Base-by-base conservation (phyloP, 2,113 vertebrate species). In the Australoheros scitulus region DNA sequence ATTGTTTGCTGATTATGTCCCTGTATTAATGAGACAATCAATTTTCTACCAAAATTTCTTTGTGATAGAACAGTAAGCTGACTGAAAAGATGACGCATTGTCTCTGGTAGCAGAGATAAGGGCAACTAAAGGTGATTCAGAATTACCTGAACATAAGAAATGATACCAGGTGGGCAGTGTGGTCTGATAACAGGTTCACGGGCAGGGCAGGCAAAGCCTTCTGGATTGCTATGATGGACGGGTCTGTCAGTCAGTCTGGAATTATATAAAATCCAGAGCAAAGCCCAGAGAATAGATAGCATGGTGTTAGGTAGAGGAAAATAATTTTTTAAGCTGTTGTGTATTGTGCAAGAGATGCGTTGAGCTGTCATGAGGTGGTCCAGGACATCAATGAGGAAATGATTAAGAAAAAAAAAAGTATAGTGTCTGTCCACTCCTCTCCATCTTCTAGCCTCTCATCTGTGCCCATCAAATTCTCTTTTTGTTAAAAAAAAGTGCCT, bases 141-240 rank as follows among this genome's bases (percentile, higher is more conserved):
- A 56, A 10, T 50, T 29, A 34, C 6, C 22, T 3, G 50, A 64
- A 77, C n/a, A 36, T 61, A 61, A 70, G 52, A 59, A 79, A 76
- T 29, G 26, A 38, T 11, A 47, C 24, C 36, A 47, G 61, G 15
- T 32, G 34, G 77, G 18, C 20, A 52, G 13, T 60, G 18, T 68
- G 55, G 50, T 65, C 55, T 81, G 63, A 72, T 57, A 52, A 29
- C 60, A 61, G 77, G 47, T 72, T 63, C 47, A 86, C 38, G 26
- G n/a, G 38, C 3, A 9, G 76, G 61, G 14, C 63, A 41, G 10
- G 4, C 2, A 11, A 61, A 74, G 18, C n/a, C 26, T 79, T 52
- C 75, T 22, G 22, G 52, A 50, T 32, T 72, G 17, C n/a, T 32
- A 26, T 81, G 63, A 84, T 64, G 22, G 77, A 87, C 17, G 2